Evolutionary conservation across 30 jellyfish, hydroid and myxozoan species (phyloP), one percentile per base, ranked within the genome.

Genomic region (Catostylus mosaicus): DNA sequence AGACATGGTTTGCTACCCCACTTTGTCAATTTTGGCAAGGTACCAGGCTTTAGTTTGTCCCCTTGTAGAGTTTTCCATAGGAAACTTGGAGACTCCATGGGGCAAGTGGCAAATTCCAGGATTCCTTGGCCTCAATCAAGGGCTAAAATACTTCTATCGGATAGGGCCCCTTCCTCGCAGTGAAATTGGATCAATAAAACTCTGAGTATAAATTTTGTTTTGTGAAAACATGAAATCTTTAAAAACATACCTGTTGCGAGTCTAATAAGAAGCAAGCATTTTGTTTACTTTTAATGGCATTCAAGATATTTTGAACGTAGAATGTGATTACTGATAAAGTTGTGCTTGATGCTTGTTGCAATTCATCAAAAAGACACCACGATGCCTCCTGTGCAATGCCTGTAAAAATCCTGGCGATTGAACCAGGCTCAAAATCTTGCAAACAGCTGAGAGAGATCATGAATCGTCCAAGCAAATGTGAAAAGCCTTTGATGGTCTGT

Each of bases 311-410:
- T 33, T 86, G 96, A 12, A 38, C 83, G 67, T 74, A 75, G 67
- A 36, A 86, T 9, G 78, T 64, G 23, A 86, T 46, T 59, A 75
- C 81, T 10, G 96, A 75, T 9, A 86, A 30, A 2, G 81, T 86
- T 31, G 23, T 30, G 65, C 50, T 51, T 26, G 96, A 74, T 3
- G 89, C 85, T 54, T 77, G 87, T 29, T 90, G 95, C 18, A 90
- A 51, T 54, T 90, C 92, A 40, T 77, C 89, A 31, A 90, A 70
- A 5, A 78, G 68, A 35, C 95, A 90, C 97, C 97, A 90, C 0
- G 91, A 24, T 0, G 92, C 96, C 38, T 90, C 97, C 77, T 73
- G 84, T 22, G 90, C 96, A n/a, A 77, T 81, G 51, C 96, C 96
- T 40, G 85, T 76, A 30, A 86, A 86, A 3, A 86, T 86, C 59